Evolutionary conservation across 2,113 vertebrate genomes (phyloP).

Genomic region (Melanotaenia duboulayi): DNA sequence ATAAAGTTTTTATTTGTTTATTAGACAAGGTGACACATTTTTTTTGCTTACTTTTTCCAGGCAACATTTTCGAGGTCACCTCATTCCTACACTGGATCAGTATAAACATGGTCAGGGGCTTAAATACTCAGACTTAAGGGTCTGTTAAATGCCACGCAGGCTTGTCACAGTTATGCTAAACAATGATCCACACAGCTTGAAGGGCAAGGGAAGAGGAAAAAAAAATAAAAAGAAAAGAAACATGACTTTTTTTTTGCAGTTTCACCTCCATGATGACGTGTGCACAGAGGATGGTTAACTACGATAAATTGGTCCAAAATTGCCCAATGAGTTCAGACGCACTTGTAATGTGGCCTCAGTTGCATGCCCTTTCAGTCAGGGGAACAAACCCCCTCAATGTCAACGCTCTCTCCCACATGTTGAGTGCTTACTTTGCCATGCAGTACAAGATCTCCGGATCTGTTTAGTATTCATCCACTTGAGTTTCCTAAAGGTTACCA

Average conservation of each 20-base stretch:
- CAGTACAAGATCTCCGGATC: conserved; percentile 72
- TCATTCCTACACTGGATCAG: conserved; percentile 17
- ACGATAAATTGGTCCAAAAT: conserved; percentile 66
- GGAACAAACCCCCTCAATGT: conserved; percentile 76
- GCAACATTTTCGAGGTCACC: conserved; percentile 49
- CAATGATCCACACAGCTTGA: conserved; percentile 58
- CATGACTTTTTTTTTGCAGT: conserved; percentile 19
- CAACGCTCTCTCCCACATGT: conserved; percentile 74
- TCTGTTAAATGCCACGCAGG: conserved; percentile 46
- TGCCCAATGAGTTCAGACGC: conserved; percentile 70
- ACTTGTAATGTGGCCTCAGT: conserved; percentile 73
- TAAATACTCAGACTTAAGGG: conserved; percentile 37
- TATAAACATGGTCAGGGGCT: conserved; percentile 38
- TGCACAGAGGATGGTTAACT: conserved; percentile 57
- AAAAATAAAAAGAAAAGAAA: neutral
- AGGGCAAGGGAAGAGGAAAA: conserved; percentile 40
- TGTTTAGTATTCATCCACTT: conserved; percentile 83
- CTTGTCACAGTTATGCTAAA: conserved; percentile 52
- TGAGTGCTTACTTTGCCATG: conserved; percentile 80
- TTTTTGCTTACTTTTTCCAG: neutral
- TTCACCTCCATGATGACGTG: conserved; percentile 47
- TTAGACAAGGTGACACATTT: conserved; percentile 30
- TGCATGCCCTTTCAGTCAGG: conserved; percentile 73
- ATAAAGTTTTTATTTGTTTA: too few species aligned
- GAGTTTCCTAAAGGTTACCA: conserved; percentile 85